Evolutionary conservation across 2,113 vertebrate species (phyloP), one percentile per base, ranked within the genome.

Genomic region (Archilochus colubris): DNA sequence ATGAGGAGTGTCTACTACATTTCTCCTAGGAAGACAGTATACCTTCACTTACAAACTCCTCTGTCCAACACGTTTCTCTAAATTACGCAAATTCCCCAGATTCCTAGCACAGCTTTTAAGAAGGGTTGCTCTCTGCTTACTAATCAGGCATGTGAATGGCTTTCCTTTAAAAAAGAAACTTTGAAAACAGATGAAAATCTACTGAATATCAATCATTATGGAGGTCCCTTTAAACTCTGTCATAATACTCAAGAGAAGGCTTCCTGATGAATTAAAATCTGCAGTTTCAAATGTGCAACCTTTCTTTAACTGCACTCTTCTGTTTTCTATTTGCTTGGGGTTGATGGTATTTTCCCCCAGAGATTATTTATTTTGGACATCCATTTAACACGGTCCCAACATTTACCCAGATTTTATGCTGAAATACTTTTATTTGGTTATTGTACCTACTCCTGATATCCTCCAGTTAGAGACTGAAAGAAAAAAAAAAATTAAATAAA

Each of bases 181-280:
- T 97, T 96, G 96, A 97, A 96, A 96, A 96, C 92, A 95, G 94
- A 95, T 91, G 95, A 96, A 97, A 96, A 96, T 95, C 93, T 88
- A 93, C 93, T 95, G 95, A 96, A 97, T 97, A 96, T 95, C 96
- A 96, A 95, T 97, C 94, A 96, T 96, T 81, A 88, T 78, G 86
- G 93, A 96, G 86, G 95, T 95, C 93, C 82, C 92, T 97, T 96
- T 96, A 96, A 97, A 96, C 94, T 95, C 96, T 58, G 90, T 86
- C 1, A 0, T 75, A 97, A 97, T 97, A 96, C 95, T 96, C 94
- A 90, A 84, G 96, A 97, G 96, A 88, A 93, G 36, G 79, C 75
- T 94, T 95, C 86, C 90, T 20, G 13, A 86, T 96, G 95, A 94
- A 97, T 94, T 95, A 94, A 95, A 97, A 94, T 86, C 90, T 88